phyloP scores from a whole-genome alignment of 2,113 vertebrate species.

The Notarius lentiginosus region DNA sequence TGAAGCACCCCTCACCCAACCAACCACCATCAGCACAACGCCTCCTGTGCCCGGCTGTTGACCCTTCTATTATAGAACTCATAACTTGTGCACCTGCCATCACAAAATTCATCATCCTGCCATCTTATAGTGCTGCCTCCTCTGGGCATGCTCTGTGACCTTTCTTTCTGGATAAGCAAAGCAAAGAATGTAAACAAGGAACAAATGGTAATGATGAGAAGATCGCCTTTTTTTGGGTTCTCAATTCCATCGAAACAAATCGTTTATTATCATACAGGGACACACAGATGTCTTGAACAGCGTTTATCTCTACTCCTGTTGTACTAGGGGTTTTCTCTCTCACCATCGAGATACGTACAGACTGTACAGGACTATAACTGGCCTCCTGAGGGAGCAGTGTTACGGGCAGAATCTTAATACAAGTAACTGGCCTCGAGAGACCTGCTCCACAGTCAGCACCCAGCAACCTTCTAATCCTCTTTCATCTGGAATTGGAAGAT shows the following conservation, averaged over 20 bases:
- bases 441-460: neutral
- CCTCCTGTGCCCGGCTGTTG: conserved; percentile 34
- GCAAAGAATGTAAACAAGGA: neutral
- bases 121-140: neutral
- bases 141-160: neutral
- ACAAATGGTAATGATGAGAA: neutral
- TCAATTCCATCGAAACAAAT: neutral
- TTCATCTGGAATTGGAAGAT: neutral
- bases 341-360: conserved; percentile 34
- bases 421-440: neutral
- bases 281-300: neutral
- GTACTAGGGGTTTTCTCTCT: neutral
- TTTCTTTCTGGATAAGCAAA: conserved; percentile 12
- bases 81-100: conserved; percentile 16
- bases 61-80: conserved; percentile 24
- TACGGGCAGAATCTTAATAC: conserved; percentile 7
- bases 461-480: neutral
- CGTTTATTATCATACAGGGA: neutral
- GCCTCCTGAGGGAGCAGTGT: conserved; percentile 25
- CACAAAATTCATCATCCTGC: conserved; percentile 29
- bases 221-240: neutral
- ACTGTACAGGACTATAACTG: conserved; percentile 15
- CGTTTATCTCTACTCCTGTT: neutral
- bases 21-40: neutral
- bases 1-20: neutral